Percentiles rank a stretch among this genome's conserved stretches.
Evolutionary conservation across 2,113 vertebrate species (phyloP).

Genomic region (Ciconia boyciana): DNA sequence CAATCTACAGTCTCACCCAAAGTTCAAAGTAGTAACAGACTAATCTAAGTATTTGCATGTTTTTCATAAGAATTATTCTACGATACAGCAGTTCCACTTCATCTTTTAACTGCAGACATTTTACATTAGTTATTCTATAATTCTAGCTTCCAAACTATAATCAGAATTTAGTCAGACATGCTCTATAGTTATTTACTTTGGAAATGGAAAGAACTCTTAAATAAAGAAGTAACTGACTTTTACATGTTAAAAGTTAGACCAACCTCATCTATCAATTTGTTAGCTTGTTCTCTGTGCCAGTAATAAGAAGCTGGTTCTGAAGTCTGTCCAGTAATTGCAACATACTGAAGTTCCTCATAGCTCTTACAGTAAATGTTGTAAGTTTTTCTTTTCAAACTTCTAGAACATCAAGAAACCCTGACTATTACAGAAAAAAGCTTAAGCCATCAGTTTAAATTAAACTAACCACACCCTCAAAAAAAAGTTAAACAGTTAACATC

Average conservation of each 20-base stretch:
- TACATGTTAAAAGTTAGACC: neutral
- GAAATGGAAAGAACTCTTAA: neutral
- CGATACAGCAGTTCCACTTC: neutral
- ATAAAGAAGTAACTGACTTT: neutral
- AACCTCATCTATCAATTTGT: neutral
- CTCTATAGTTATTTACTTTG: neutral
- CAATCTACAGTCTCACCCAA: neutral
- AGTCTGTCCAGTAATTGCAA: conserved; percentile 16
- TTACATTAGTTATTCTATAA: neutral
- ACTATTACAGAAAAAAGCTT: neutral
- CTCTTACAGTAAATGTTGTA: neutral
- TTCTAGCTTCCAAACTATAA: neutral
- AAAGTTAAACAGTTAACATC: neutral
- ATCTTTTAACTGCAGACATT: neutral
- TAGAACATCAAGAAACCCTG: neutral
- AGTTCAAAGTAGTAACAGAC: neutral
- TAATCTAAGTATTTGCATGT: neutral
- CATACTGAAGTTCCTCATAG: neutral
- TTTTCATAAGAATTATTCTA: neutral
- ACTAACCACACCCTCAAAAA: neutral
- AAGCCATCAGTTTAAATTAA: neutral
- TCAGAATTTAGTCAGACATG: neutral
- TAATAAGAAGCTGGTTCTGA: neutral
- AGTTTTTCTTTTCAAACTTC: neutral
- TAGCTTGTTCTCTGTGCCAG: neutral